A percentile compares a stretch with the other conserved stretches of the same genome.
Evolutionary conservation across 1,140 invertebrate species (phyloP).

Genomic region (Bombus breviceps): DNA sequence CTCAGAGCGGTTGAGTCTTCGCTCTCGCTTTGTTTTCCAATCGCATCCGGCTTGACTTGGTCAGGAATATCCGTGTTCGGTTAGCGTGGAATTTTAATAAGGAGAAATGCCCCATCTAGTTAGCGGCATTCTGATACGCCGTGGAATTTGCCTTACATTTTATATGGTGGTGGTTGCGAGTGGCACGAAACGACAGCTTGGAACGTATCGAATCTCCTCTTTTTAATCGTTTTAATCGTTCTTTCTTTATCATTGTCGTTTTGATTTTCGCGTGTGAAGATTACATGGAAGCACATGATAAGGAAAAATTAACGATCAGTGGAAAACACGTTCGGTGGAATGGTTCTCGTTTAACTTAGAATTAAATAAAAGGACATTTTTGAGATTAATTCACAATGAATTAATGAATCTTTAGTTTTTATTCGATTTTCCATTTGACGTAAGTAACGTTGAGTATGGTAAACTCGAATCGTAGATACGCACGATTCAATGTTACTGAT

Average conservation of each 20-base stretch:
- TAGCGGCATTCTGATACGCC: neutral
- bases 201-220: neutral
- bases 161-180: neutral
- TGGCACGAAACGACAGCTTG: neutral
- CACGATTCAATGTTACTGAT: constrained; percentile 10
- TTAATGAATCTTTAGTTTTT: neutral
- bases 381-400: too few relatives aligned
- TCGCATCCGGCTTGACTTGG: constrained; percentile 51
- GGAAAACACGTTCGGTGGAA: too few relatives aligned
- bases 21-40: constrained; percentile 39
- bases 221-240: too few relatives aligned
- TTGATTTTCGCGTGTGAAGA: neutral
- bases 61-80: constrained; percentile 40
- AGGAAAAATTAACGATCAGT: too few relatives aligned
- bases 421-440: neutral
- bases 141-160: constrained; percentile 16
- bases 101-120: constrained; percentile 7
- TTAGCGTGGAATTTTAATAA: constrained; percentile 17
- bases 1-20: constrained; percentile 40
- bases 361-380: too few relatives aligned
- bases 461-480: neutral
- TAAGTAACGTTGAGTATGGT: neutral
- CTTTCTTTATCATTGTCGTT: too few relatives aligned
- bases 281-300: neutral
- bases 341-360: too few relatives aligned